Conservation (phyloP, 1,140 invertebrate genomes). For the Episyrphus balteatus region DNA sequence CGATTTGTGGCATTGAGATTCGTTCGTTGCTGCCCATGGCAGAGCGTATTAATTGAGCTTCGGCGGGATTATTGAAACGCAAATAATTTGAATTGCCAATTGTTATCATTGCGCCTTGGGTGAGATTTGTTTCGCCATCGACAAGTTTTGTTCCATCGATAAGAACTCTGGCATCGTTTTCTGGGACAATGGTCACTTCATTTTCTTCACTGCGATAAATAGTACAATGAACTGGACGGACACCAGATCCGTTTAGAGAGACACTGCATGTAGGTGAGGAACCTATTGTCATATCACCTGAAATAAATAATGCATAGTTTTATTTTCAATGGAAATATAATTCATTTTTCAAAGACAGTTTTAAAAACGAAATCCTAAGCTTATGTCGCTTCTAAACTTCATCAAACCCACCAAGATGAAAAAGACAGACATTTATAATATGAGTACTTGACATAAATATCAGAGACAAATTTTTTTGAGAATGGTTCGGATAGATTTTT, state of each 20-base stretch:
- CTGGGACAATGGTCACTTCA: slow-evolving; percentile 67
- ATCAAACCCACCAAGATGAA: too few species aligned
- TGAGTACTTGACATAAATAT: too few species aligned
- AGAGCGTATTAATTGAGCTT: slow-evolving; percentile 67
- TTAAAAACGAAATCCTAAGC: not conserved
- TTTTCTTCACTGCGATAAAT: slow-evolving; percentile 57
- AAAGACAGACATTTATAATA: too few species aligned
- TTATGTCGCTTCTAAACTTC: not conserved
- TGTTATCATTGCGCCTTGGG: slow-evolving; percentile 70
- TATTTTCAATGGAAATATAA: too few species aligned
- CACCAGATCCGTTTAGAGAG: slow-evolving; percentile 65
- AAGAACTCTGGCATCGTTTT: slow-evolving; percentile 23
- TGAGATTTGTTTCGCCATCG: slow-evolving; percentile 23
- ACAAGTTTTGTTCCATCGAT: slow-evolving; percentile 27
- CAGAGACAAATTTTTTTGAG: too few species aligned
- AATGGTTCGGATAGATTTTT: too few species aligned
- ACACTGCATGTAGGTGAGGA: slow-evolving; percentile 65
- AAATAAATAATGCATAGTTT: slow-evolving; percentile 30
- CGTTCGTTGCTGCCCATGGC: slow-evolving; percentile 41
- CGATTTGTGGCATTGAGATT: slow-evolving; percentile 57
- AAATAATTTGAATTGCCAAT: slow-evolving; percentile 79
- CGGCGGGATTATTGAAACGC: slow-evolving; percentile 80
- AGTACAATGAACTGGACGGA: slow-evolving; percentile 69
- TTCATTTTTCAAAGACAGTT: not conserved
- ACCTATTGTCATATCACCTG: slow-evolving; percentile 65